phyloP scores from a whole-genome alignment of 2,888 invertebrate genomes.

The Dynastes tityus region DNA sequence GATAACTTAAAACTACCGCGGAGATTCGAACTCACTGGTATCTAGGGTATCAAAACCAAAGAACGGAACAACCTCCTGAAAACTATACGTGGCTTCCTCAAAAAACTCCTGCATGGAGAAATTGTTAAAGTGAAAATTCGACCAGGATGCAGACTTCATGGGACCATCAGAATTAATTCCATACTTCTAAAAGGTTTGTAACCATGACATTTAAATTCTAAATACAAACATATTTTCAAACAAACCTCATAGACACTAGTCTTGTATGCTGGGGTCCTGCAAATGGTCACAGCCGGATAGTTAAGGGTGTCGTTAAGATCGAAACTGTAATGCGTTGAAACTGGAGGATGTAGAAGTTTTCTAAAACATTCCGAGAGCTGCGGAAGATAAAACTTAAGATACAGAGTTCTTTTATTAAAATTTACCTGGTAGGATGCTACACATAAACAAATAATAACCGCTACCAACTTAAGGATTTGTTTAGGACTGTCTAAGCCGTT shows the following conservation, averaged over 20 bases:
- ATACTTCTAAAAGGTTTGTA: slow-evolving; percentile 69
- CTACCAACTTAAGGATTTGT: slow-evolving; percentile 74
- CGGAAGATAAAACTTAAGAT: slow-evolving; percentile 67
- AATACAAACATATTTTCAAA: too few species aligned
- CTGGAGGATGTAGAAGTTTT: slow-evolving; percentile 77
- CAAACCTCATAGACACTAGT: slow-evolving; percentile 72
- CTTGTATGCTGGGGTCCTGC: slow-evolving; percentile 79
- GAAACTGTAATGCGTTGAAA: slow-evolving; percentile 80
- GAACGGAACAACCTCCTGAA: slow-evolving; percentile 73
- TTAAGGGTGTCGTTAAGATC: slow-evolving; percentile 78
- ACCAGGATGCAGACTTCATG: slow-evolving; percentile 68
- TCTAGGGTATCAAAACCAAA: slow-evolving; percentile 70
- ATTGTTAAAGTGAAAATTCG: slow-evolving; percentile 74
- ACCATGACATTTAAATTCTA: too few species aligned
- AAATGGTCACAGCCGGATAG: slow-evolving; percentile 81
- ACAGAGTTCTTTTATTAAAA: slow-evolving; percentile 63
- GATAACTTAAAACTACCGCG: too few species aligned
- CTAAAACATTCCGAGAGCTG: slow-evolving; percentile 76
- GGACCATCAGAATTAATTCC: slow-evolving; percentile 69
- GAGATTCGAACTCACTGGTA: slow-evolving; percentile 32
- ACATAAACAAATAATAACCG: slow-evolving; percentile 73
- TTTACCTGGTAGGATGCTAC: slow-evolving; percentile 76
- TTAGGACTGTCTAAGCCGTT: slow-evolving; percentile 72
- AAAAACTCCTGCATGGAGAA: slow-evolving; percentile 75
- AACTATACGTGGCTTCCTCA: slow-evolving; percentile 74